Evolutionary conservation across 92 coral and sea anemone species (phyloP).

Genomic region (Porites cylindrica): DNA sequence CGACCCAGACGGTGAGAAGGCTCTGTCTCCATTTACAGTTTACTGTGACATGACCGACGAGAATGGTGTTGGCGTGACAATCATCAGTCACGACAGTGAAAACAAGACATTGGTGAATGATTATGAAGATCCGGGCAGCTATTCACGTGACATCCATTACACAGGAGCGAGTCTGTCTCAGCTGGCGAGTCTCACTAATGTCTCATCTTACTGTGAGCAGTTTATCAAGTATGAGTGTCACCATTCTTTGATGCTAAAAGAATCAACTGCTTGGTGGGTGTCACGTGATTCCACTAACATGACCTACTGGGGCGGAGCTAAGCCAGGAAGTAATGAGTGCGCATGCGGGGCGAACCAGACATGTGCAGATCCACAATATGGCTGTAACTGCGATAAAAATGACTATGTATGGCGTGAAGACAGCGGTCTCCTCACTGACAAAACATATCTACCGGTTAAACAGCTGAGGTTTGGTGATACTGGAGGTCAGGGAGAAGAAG

Average conservation of each 20-base stretch:
- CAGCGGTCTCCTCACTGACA: constrained; percentile 78
- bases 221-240: too few species aligned
- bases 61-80: too few species aligned
- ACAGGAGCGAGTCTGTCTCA: constrained; percentile 48
- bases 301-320: constrained; percentile 50
- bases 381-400: constrained; percentile 70
- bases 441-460: constrained; percentile 70
- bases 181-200: constrained; percentile 35
- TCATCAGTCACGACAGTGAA: too few species aligned
- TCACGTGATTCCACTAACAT: constrained; percentile 38
- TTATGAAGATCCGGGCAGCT: not conserved
- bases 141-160: constrained; percentile 36
- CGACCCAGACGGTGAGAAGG: not conserved
- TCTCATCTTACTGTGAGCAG: too few species aligned
- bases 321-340: constrained; percentile 56
- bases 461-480: constrained; percentile 71
- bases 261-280: constrained; percentile 33
- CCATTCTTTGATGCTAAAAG: too few species aligned
- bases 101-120: too few species aligned
- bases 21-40: too few species aligned
- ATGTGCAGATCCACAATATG: constrained; percentile 18
- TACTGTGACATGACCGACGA: too few species aligned
- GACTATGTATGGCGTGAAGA: constrained; percentile 69
- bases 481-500: too few species aligned
- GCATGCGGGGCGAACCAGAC: constrained; percentile 70